Evolutionary conservation across 1,140 invertebrate species (phyloP), one percentile per base, ranked within the genome.

Genomic region (Lordiphosa collinella): DNA sequence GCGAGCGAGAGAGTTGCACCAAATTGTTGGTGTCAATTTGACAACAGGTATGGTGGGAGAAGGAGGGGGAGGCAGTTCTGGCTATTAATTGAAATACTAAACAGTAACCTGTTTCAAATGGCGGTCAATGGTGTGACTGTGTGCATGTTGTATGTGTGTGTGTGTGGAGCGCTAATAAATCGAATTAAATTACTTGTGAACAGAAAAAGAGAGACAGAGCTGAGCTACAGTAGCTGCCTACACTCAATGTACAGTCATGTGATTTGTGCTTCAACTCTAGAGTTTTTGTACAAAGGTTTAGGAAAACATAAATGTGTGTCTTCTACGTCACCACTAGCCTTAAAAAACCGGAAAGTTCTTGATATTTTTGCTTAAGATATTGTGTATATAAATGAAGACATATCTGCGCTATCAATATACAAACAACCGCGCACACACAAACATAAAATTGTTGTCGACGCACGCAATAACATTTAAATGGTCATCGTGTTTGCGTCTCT

Each of bases 81-180:
- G 11, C 16, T 35, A 64, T 64, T 64, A 58, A 71, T 75, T 75
- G 61, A 71, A 80, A 73, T 75, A 62, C 59, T 67, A 80, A 80
- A 44, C 8, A 44, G 29, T 29, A 44, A 80, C 75, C 71, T 76
- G 75, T 80, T 80, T 80, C 40, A 38, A 56, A 76, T 82, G 76
- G 63, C 61, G 58, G 76, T 63, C 76, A 82, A 62, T 70, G 59
- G 38, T 51, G 37, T 62, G 41, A 51, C 18, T 9, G 25, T 9
- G 18, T 35, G 7, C 18, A 10, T 14, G 4, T 48, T 58, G 12
- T 46, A 35, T 72, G 31, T 60, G 41, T 36, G 31, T 44, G 67
- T 22, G 44, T 50, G 18, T 60, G 49, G 43, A 55, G 53, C 55
- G 46, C 48, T 63, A 65, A 75, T 80, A 80, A 82, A 71, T 82